Conservation (phyloP, 2,113 vertebrate species). For the Capreolus pygargus region DNA sequence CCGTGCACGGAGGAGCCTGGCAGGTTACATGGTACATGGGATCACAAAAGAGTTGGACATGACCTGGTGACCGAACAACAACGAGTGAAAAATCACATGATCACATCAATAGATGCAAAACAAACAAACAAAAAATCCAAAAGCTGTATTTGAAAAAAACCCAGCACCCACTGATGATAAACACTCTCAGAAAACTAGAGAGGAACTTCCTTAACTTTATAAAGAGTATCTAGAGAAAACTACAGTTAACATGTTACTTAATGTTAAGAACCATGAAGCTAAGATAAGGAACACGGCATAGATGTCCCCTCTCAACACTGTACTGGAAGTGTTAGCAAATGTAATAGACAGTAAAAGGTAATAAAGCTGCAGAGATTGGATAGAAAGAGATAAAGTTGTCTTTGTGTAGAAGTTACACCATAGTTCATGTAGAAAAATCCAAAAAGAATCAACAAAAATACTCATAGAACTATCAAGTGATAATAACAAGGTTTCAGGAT, state of each 20-base stretch:
- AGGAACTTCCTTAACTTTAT: neutral
- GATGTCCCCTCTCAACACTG: neutral
- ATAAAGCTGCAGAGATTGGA: neutral
- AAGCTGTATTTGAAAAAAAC: neutral
- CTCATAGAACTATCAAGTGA: neutral
- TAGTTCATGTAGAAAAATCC: neutral
- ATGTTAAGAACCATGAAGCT: neutral
- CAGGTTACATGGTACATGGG: too few relatives aligned
- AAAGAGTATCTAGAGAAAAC: neutral
- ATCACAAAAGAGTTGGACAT: too few relatives aligned
- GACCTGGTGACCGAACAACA: too few relatives aligned
- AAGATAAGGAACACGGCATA: neutral
- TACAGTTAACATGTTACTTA: neutral
- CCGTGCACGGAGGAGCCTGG: too few relatives aligned
- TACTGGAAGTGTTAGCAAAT: neutral
- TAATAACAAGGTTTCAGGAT: neutral
- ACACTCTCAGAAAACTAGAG: neutral
- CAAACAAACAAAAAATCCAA: neutral
- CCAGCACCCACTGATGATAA: neutral
- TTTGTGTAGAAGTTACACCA: neutral
- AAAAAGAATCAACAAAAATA: neutral
- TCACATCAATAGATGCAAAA: neutral
- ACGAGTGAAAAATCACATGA: neutral
- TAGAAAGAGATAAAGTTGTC: neutral
- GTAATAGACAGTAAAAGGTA: neutral